Conservation (phyloP, 1,140 invertebrate genomes). For the Procambarus clarkii region DNA sequence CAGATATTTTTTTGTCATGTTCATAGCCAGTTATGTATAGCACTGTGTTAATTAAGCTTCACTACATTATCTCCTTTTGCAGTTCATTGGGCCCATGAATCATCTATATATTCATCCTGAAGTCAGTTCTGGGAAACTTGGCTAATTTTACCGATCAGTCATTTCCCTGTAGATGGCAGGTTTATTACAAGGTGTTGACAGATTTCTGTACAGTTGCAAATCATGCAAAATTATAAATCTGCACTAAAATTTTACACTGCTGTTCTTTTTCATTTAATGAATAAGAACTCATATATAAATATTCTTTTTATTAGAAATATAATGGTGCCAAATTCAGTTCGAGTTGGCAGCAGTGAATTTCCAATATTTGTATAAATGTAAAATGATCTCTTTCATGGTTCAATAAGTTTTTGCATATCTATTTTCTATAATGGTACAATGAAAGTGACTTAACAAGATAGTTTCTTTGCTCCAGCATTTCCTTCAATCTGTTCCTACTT, state of each 20-base stretch:
- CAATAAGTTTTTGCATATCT: neutral
- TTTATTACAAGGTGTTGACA: neutral
- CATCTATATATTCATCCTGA: conserved; percentile 35
- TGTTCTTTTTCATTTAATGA: conserved; percentile 1
- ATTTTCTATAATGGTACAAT: conserved; percentile 34
- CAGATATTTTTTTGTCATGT: conserved; percentile 42
- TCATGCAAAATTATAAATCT: neutral
- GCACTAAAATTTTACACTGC: neutral
- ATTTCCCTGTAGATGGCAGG: neutral
- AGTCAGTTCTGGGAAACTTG: conserved; percentile 22
- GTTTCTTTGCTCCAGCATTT: neutral
- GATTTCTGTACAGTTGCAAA: neutral
- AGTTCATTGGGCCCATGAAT: neutral
- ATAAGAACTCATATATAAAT: conserved; percentile 9
- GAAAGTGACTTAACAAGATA: conserved; percentile 38
- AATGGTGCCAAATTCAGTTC: conserved; percentile 40
- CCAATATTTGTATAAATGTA: conserved; percentile 13
- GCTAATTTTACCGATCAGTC: neutral
- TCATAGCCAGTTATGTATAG: conserved; percentile 46
- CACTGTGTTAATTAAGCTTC: conserved; percentile 41
- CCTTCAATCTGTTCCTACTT: neutral
- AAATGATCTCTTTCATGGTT: neutral
- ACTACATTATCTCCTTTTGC: conserved; percentile 27
- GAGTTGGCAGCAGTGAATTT: conserved; percentile 23
- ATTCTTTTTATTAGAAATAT: neutral